Base-by-base conservation (phyloP, 2,797 vertebrate species). In the Pagetopsis macropterus region DNA sequence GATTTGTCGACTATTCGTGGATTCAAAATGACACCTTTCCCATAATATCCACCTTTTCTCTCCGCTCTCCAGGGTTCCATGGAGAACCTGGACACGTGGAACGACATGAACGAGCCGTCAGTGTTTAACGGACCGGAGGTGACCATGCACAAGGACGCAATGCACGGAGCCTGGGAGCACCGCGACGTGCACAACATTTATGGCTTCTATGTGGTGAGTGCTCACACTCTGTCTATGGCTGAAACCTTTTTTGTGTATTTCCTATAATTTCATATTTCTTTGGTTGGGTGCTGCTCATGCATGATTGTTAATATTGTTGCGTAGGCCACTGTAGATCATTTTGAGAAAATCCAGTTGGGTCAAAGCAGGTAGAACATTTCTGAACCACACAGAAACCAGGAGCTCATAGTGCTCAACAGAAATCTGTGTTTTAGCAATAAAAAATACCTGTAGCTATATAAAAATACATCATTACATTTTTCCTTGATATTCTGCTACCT, bases 81-180 rank as follows among this genome's bases (percentile, higher is more conserved):
- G 92, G 94, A 96, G 63, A 97, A 96, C 74, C 86, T 98, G 15
- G 95, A 92, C 66, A 94, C 95, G 0, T 98, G 97, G 97, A 99
- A 99, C 0, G 97, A 99, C 85, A 98, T 99, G 97, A 99, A 98
- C 0, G 97, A 98, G 76, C 97, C 97, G 0, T 98, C 97, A 0
- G 96, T 98, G 48, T 98, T 98, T 82, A 98, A 96, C 1, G 97
- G 97, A 13, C 97, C 97, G 0, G 97, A 98, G 92, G 96, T 98
- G 78, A 98, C 97, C 9, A 97, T 98, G 97, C 96, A 96, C 90
- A 99, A 99, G 87, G 97, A 98, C 0, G 95, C 96, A 0, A 16
- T 92, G 79, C 96, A 97, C 9, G 96, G 95, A 0, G 91, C 86
- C 69, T 98, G 97, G 97, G 97, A 98, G 84, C 95, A 98, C 84